These are phyloP conservation scores for Malaclemys terrapin DNA, from an alignment of 2,113 vertebrate species.

Conservation along the genomic window DNA sequence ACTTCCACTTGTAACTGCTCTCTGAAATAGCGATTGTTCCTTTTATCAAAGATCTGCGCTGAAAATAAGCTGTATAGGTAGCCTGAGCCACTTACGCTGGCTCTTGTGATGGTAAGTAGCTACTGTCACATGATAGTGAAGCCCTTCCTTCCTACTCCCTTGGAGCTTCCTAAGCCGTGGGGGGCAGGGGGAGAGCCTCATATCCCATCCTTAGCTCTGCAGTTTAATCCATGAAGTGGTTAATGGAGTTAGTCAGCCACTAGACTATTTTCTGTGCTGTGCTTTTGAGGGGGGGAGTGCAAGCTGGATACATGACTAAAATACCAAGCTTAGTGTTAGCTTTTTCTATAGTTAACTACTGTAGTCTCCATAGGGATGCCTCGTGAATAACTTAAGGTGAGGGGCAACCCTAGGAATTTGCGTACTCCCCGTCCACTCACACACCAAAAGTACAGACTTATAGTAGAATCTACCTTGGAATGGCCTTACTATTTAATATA, in stretches of 20 bases:
- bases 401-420: not conserved
- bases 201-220: not conserved
- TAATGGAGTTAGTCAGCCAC: not conserved
- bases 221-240: not conserved
- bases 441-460: not conserved
- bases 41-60: not conserved
- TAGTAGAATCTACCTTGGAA: not conserved
- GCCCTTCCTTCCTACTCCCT: not conserved
- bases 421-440: too few relatives aligned
- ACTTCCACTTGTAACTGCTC: not conserved
- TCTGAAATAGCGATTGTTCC: not conserved
- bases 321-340: not conserved
- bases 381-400: not conserved
- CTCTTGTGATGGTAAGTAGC: not conserved
- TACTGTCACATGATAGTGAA: not conserved
- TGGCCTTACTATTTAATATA: not conserved
- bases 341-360: not conserved
- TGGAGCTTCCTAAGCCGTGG: not conserved
- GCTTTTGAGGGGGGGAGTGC: too few relatives aligned
- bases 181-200: too few relatives aligned
- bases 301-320: not conserved
- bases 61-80: not conserved
- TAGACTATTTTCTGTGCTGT: not conserved
- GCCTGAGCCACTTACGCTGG: not conserved
- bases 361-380: not conserved